Percentiles rank a stretch among this genome's conserved stretches.
Conservation (phyloP, 2,888 invertebrate genomes). For the Didymodactylos carnosus region DNA sequence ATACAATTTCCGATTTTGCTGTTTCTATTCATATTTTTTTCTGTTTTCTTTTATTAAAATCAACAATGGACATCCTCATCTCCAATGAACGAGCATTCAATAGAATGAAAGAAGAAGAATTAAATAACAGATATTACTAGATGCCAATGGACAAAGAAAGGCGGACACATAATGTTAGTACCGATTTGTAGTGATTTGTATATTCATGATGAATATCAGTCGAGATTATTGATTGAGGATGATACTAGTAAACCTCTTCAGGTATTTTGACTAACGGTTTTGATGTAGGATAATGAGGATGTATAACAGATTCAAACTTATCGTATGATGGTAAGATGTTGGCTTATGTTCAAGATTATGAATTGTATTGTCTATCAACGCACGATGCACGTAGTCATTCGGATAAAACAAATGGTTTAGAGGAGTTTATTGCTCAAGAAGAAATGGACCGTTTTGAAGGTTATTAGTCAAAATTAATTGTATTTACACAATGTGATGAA, state of each 20-base stretch:
- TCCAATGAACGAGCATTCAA: too few species aligned
- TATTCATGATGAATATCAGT: not conserved
- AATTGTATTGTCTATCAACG: not conserved
- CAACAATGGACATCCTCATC: too few species aligned
- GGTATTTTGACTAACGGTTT: too few species aligned
- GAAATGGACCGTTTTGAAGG: not conserved
- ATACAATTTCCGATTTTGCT: too few species aligned
- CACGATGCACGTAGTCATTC: not conserved
- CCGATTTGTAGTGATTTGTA: not conserved
- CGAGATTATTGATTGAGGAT: not conserved
- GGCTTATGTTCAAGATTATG: not conserved
- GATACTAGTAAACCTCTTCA: not conserved
- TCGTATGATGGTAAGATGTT: not conserved
- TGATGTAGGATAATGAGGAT: too few species aligned
- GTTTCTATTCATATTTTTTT: too few species aligned
- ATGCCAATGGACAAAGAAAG: not conserved
- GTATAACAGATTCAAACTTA: not conserved
- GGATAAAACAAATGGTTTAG: not conserved
- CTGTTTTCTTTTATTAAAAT: too few species aligned
- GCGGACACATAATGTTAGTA: not conserved
- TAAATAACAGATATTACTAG: not conserved
- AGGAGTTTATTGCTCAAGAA: not conserved
- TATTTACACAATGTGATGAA: not conserved
- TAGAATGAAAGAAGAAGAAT: too few species aligned
- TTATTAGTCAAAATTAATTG: not conserved